Percentiles rank a stretch among this genome's conserved stretches.
Conservation (phyloP, 2,888 invertebrate genomes). For the Acleris emargana region DNA sequence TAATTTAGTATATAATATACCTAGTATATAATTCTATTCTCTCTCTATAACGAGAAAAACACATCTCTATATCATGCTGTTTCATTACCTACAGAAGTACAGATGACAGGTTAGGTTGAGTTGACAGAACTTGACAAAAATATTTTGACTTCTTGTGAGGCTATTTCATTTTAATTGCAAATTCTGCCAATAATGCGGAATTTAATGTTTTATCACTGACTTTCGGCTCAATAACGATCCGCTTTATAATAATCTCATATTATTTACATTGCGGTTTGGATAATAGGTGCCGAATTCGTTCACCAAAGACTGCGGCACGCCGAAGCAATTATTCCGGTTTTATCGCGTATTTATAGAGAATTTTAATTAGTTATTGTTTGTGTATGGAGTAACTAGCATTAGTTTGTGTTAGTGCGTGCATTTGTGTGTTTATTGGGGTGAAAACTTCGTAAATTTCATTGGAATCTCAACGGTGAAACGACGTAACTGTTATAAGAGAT, state of each 20-base stretch:
- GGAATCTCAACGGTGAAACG: not conserved
- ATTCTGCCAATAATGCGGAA: slow-evolving; percentile 37
- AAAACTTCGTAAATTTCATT: slow-evolving; percentile 9
- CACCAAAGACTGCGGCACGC: slow-evolving; percentile 4
- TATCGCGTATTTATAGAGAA: slow-evolving; percentile 14
- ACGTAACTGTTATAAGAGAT: slow-evolving; percentile 12
- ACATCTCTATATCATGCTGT: not conserved
- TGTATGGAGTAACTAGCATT: slow-evolving; percentile 16
- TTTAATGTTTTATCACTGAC: slow-evolving; percentile 23
- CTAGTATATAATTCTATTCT: too few relatives aligned
- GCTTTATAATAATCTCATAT: not conserved
- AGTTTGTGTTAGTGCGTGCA: slow-evolving; percentile 6
- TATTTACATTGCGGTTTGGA: not conserved
- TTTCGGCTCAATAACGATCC: slow-evolving; percentile 35
- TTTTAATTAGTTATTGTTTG: slow-evolving; percentile 22
- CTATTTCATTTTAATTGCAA: slow-evolving; percentile 36
- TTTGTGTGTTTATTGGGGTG: slow-evolving; percentile 13
- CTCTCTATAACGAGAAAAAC: not conserved
- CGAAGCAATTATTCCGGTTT: slow-evolving; percentile 19
- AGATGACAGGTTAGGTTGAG: not conserved
- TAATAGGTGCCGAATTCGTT: slow-evolving; percentile 3
- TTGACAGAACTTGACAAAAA: slow-evolving; percentile 23
- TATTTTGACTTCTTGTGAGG: slow-evolving; percentile 30
- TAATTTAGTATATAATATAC: too few relatives aligned
- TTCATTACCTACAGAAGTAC: not conserved